Percentiles rank a stretch among this genome's conserved stretches.
Conservation (phyloP, 2,888 invertebrate genomes). For the Machimus atricapillus region DNA sequence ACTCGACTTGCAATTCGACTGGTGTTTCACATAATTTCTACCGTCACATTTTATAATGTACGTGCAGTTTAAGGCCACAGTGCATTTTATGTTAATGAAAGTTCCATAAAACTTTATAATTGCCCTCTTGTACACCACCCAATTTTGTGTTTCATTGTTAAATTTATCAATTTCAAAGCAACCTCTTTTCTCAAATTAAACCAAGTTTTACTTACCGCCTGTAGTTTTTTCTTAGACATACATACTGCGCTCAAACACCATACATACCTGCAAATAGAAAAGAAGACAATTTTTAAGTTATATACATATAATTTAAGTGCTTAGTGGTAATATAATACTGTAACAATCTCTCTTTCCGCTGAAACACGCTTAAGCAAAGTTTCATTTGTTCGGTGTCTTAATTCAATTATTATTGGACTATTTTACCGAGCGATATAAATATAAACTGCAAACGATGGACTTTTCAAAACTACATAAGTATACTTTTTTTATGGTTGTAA, state of each 20-base stretch:
- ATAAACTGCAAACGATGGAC: no score
- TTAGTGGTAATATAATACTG: not conserved
- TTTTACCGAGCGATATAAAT: no score
- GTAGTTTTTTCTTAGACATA: not conserved
- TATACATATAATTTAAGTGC: not conserved
- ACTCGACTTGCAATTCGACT: not conserved
- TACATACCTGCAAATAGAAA: not conserved
- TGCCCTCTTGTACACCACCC: not conserved
- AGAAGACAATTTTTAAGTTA: not conserved
- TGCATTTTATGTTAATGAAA: constrained; percentile 15
- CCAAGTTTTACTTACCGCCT: not conserved
- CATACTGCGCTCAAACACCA: not conserved
- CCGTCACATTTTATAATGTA: not conserved
- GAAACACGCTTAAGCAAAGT: not conserved
- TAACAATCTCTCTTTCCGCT: not conserved
- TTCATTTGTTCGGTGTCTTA: not conserved
- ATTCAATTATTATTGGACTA: not conserved
- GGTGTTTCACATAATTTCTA: constrained; percentile 2
- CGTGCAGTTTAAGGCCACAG: not conserved
- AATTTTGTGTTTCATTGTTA: not conserved
- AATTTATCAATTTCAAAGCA: not conserved
- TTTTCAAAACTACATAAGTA: no score
- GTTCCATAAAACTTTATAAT: constrained; percentile 15
- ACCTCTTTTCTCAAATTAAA: not conserved
- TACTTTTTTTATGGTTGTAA: no score